Base-by-base conservation (phyloP, 1,140 invertebrate genomes). In the Thaumatotibia leucotreta region DNA sequence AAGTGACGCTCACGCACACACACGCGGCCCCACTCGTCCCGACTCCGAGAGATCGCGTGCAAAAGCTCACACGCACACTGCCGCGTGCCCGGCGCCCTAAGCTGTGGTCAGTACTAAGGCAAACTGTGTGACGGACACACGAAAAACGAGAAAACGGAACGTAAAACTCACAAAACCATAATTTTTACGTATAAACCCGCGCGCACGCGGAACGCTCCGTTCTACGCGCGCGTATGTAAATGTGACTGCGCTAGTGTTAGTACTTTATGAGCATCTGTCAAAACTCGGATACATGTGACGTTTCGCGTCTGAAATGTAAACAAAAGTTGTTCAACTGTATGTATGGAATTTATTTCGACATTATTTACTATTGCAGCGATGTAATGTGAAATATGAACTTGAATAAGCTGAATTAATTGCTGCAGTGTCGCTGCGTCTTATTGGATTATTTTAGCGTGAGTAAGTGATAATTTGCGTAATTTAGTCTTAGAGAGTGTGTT, bases 71-170 rank as follows among this genome's bases (percentile, higher is more conserved):
- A 88, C 88, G 83, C 88, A 88, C 86, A 88, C 85, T 66, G 78
- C 74, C 82, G 79, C 81, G 74, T 82, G 82, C 77, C 77, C 83
- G 86, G 86, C 88, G 88, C 88, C 88, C 86, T 91, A 87, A 87
- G 84, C 85, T 86, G 86, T 89, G 88, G 88, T 91, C 88, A 91
- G 82, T 91, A 80, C 85, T 86, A 87, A 84, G 79, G 86, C 88
- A 91, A 89, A 89, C 88, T 88, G 88, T 91, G 88, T 85, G 84
- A 85, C 83, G 88, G 88, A 87, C 88, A 89, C 84, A 91, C 88
- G 86, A 88, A 89, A 90, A 86, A 86, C 83, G 82, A 84, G 86
- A 89, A 91, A 91, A 83, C 80, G 80, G 75, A 73, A 80, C 84
- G 82, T 72, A 82, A 83, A 79, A 79, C 72, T 82, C 69, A 79